These are phyloP conservation scores for Synodontis membranacea DNA, from an alignment of 2,113 vertebrate genomes.

Conservation along the genomic window DNA sequence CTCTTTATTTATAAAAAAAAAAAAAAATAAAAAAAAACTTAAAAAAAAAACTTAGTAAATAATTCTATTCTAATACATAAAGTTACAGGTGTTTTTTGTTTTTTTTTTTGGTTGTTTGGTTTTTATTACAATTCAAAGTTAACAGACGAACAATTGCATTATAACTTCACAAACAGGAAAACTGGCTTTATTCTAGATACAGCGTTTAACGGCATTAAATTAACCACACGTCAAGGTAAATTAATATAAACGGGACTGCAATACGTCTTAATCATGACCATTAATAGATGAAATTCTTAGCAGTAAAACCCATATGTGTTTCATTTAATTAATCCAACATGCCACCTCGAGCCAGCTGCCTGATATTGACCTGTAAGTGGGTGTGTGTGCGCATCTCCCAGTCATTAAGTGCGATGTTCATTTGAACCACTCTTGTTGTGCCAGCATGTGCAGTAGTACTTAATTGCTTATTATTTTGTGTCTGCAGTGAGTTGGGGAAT, in stretches of 20 bases:
- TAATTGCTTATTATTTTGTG: slow-evolving; percentile 67
- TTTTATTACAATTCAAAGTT: background rate
- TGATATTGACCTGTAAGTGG: slow-evolving; percentile 46
- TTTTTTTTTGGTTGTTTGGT: background rate
- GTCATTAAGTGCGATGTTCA: slow-evolving; percentile 57
- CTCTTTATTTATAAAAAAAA: too few species aligned
- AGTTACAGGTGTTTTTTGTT: background rate
- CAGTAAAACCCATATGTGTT: background rate
- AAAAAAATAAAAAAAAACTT: too few species aligned
- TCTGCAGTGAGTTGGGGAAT: slow-evolving; percentile 39
- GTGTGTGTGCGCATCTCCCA: slow-evolving; percentile 48
- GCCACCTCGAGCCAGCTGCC: slow-evolving; percentile 10
- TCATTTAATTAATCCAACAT: slow-evolving; percentile 29
- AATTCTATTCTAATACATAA: background rate
- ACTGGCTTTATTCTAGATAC: background rate
- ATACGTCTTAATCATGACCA: slow-evolving; percentile 43
- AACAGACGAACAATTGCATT: background rate
- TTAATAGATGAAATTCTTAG: slow-evolving; percentile 28
- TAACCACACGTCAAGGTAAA: background rate
- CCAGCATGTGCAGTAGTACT: slow-evolving; percentile 52
- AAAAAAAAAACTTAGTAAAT: too few species aligned
- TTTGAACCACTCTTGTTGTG: slow-evolving; percentile 64
- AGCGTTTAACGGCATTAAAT: slow-evolving; percentile 10
- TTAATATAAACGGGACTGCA: background rate
- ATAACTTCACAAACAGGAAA: background rate